phyloP scores from a whole-genome alignment of 2,888 invertebrate species.

The Patella depressa region DNA sequence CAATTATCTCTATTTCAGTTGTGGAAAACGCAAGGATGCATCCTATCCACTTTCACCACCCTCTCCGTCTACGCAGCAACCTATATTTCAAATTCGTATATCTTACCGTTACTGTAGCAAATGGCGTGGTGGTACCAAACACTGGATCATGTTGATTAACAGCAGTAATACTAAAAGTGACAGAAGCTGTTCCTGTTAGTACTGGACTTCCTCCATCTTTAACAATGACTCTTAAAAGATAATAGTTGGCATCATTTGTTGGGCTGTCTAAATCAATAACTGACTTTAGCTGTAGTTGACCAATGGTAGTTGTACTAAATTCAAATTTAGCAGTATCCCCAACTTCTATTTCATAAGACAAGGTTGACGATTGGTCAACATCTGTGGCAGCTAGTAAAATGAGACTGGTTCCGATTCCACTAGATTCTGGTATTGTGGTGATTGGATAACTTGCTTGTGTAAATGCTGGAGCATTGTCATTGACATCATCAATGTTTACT shows the following conservation, averaged over 20 bases:
- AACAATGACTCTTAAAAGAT: slow-evolving; percentile 38
- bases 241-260: slow-evolving; percentile 36
- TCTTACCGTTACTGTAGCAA: slow-evolving; percentile 64
- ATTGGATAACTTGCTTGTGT: slow-evolving; percentile 16
- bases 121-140: slow-evolving; percentile 12
- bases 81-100: not conserved
- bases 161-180: slow-evolving; percentile 28
- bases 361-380: slow-evolving; percentile 34
- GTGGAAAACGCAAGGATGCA: too few relatives aligned
- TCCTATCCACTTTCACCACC: too few relatives aligned
- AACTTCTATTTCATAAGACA: slow-evolving; percentile 37
- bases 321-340: slow-evolving; percentile 37
- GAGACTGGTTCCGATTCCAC: slow-evolving; percentile 28
- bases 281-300: slow-evolving; percentile 36
- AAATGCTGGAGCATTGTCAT: slow-evolving; percentile 36
- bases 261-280: slow-evolving; percentile 27
- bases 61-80: not conserved
- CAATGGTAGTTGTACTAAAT: slow-evolving; percentile 29
- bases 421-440: slow-evolving; percentile 37
- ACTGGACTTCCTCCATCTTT: slow-evolving; percentile 27
- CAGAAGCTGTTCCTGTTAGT: slow-evolving; percentile 24
- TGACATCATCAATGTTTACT: slow-evolving; percentile 30
- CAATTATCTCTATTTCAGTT: too few relatives aligned
- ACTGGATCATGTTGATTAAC: slow-evolving; percentile 34
- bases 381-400: slow-evolving; percentile 37